Evolutionary conservation across 2,888 invertebrate genomes (phyloP).

Genomic region (Acleris emargana): DNA sequence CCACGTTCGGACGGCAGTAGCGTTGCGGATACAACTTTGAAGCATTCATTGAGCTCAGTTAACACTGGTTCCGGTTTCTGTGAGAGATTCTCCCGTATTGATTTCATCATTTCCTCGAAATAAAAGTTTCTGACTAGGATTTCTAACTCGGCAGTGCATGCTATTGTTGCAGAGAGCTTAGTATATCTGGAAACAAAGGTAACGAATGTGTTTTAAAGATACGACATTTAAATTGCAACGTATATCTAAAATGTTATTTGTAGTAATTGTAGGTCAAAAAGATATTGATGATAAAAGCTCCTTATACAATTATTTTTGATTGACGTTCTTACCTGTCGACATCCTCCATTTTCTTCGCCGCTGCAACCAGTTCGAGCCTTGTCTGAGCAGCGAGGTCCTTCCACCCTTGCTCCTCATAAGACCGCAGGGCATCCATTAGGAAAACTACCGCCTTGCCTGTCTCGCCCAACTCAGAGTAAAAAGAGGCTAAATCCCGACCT

Average conservation of each 20-base stretch:
- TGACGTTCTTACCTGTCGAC: constrained; percentile 85
- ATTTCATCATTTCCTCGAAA: constrained; percentile 92
- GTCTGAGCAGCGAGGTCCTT: constrained; percentile 91
- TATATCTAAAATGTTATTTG: too few relatives aligned
- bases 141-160: constrained; percentile 89
- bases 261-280: too few relatives aligned
- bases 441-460: constrained; percentile 95
- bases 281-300: too few relatives aligned
- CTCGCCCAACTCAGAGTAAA: constrained; percentile 93
- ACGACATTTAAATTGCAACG: too few relatives aligned
- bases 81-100: constrained; percentile 79
- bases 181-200: constrained; percentile 81
- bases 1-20: constrained; percentile 82
- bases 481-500: constrained; percentile 94
- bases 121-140: constrained; percentile 89
- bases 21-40: constrained; percentile 80
- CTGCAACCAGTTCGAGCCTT: constrained; percentile 91
- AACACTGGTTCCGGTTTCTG: constrained; percentile 74
- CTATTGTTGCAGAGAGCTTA: constrained; percentile 91
- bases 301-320: too few relatives aligned
- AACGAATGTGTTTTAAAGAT: too few relatives aligned
- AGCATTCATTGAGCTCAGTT: constrained; percentile 82
- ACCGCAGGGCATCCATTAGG: constrained; percentile 92
- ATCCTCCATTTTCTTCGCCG: constrained; percentile 92
- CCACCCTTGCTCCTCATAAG: constrained; percentile 96